phyloP scores from a whole-genome alignment of 2,888 invertebrate species.

The Encarsia formosa region DNA sequence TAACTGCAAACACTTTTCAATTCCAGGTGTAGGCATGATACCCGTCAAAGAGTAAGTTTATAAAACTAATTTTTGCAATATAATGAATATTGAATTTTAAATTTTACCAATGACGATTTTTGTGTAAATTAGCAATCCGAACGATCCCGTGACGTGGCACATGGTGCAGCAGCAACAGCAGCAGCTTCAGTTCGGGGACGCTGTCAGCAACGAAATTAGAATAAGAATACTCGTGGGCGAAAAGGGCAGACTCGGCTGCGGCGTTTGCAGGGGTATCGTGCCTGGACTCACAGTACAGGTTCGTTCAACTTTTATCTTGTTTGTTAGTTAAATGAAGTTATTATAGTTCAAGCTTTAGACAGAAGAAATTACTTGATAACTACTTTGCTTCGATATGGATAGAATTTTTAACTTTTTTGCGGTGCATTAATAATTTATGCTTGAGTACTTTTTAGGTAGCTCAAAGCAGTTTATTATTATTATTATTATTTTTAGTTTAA shows the following conservation, averaged over 20 bases:
- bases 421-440: no score
- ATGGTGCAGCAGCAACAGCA: conserved; percentile 63
- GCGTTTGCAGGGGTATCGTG: conserved; percentile 53
- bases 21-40: conserved; percentile 88
- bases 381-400: no score
- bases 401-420: no score
- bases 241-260: conserved; percentile 79
- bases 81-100: conserved; percentile 22
- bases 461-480: no score
- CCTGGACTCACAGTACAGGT: conserved; percentile 49
- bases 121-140: conserved; percentile 67
- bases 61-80: conserved; percentile 25
- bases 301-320: no score
- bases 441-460: no score
- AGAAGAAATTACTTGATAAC: no score
- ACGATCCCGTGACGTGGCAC: conserved; percentile 80
- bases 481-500: no score
- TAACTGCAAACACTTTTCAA: conserved; percentile 33
- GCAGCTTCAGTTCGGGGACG: conserved; percentile 51
- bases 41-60: conserved; percentile 88
- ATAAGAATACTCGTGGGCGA: conserved; percentile 78
- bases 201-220: conserved; percentile 64
- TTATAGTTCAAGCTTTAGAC: no score
- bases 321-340: no score
- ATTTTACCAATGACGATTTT: no score